Base-by-base conservation (phyloP, 1,140 invertebrate genomes). In the Lethocerus indicus region DNA sequence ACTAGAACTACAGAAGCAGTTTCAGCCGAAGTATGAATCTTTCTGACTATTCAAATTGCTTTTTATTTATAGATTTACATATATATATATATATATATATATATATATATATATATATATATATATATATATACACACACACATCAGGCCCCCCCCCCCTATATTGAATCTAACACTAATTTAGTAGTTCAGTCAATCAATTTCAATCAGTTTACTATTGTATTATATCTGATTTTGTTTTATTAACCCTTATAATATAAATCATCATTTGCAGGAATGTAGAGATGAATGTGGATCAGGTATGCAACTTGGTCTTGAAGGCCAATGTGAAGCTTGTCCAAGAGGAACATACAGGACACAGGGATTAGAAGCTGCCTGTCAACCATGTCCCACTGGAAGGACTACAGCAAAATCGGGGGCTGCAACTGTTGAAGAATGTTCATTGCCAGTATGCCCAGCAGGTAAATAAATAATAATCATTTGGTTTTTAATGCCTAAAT, bases 301-400 rank as follows among this genome's bases (percentile, higher is more conserved):
- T 12, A 80, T 87, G 63, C 92, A 95, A 61, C 65, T 98, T 51
- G 82, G 78, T 32, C 70, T 78, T 26, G 85, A 88, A 60, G 94
- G 93, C 14, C 80, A 82, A 40, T 98, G 94, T 64, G 86, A 92
- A 58, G 76, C 87, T 1, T 98, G 94, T 63, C 85, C 87, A 0
- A 68, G 83, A 39, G 93, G 94, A 49, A 88, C 83, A 0, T 97
- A 87, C 65, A 73, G 94, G 35, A 83, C 83, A 0, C 82, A 82
- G 60, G 90, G 89, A 3, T 73, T 87, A 0, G 83, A 93, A 55
- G 83, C 88, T 1, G 77, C 87, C 2, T 98, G 94, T 58, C 74
- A 82, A 16, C 70, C 78, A 12, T 98, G 94, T 68, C 92, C 93
- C 1, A 59, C 79, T 1, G 89, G 85, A 6, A 76, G 87, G 55